Base-by-base conservation (phyloP, 2,888 invertebrate species). In the Drosophila barbarae region DNA sequence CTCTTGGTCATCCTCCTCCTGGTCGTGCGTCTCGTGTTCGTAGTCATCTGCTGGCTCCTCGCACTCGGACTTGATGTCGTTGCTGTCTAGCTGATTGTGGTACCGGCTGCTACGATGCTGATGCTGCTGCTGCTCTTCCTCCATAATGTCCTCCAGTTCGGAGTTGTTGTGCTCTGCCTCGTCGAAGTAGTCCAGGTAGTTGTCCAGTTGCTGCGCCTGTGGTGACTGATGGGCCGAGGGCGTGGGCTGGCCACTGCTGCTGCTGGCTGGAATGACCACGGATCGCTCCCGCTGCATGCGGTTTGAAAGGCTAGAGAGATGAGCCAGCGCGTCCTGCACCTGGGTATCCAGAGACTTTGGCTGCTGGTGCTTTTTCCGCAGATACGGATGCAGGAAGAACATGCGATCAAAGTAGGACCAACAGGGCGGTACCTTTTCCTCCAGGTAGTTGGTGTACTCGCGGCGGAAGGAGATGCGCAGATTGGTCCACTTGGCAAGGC, bases 381-480 rank as follows among this genome's bases (percentile, higher is more conserved):
- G 61, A 61, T 85, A 89, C 1, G 88, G 87, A 77, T 87, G 87
- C 51, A 89, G 57, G 34, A 89, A 89, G 57, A 88, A 86, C 89
- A 89, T 89, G 13, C 87, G 87, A 56, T 89, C 88, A 49, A 89
- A 89, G 65, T 87, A 89, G 3, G 87, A 85, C 89, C 89, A 89
- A 42, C 87, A 88, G 0, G 89, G 88, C 2, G 87, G 85, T 2
- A 87, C 83, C 68, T 88, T 88, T 61, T 88, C 88, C 30, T 87
- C 87, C 52, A 88, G 71, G 58, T 86, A 88, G 52, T 86, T 87
- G 5, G 87, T 86, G 60, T 88, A 89, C 60, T 89, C 89, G n/a
- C 89, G 81, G 2, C 89, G 84, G 64, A 89, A 89, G 0, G 88
- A 87, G 34, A 88, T 88, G 10, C 89, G 77, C 23, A 89, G 64